Evolutionary conservation across 2,113 vertebrate species (phyloP).

Genomic region (Hippoglossus stenolepis): DNA sequence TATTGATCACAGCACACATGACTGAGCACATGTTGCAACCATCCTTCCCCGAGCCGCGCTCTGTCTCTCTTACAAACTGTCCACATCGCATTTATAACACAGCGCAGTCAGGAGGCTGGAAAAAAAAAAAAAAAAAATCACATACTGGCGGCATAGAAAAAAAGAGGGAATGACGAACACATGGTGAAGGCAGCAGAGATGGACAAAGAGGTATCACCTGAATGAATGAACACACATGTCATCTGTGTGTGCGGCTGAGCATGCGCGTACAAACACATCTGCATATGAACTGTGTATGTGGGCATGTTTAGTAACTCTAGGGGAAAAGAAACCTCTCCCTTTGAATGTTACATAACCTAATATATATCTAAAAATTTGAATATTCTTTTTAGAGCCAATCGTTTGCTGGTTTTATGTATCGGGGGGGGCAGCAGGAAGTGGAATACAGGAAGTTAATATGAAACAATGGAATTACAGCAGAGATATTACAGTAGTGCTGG

Average conservation of each 20-base stretch:
- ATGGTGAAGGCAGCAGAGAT: conserved; percentile 15
- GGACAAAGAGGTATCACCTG: conserved; percentile 24
- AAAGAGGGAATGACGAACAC: conserved; percentile 7
- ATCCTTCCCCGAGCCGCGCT: conserved; percentile 30
- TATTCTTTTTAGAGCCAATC: conserved; percentile 50
- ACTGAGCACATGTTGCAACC: conserved; percentile 70
- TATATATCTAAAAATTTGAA: conserved; percentile 6
- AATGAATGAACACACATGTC: conserved; percentile 5
- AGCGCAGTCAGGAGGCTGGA: conserved; percentile 5
- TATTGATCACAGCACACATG: conserved; percentile 73
- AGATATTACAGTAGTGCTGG: conserved; percentile 1
- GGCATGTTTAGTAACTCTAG: conserved; percentile 43
- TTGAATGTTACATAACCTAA: conserved; percentile 72
- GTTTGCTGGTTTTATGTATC: conserved; percentile 36
- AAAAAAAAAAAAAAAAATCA: neutral
- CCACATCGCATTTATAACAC: conserved; percentile 25
- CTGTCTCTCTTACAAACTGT: conserved; percentile 35
- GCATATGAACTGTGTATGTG: conserved; percentile 32
- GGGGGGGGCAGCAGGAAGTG: conserved; percentile 19
- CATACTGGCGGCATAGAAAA: neutral
- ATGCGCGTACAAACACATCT: conserved; percentile 21
- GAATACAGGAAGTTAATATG: conserved; percentile 40
- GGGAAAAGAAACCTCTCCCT: conserved; percentile 55
- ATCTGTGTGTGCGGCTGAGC: neutral
- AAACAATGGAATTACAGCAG: conserved; percentile 21